Percentiles rank a stretch among this genome's conserved stretches.
Conservation (phyloP, 2,113 vertebrate genomes). For the Apeltes quadracus region DNA sequence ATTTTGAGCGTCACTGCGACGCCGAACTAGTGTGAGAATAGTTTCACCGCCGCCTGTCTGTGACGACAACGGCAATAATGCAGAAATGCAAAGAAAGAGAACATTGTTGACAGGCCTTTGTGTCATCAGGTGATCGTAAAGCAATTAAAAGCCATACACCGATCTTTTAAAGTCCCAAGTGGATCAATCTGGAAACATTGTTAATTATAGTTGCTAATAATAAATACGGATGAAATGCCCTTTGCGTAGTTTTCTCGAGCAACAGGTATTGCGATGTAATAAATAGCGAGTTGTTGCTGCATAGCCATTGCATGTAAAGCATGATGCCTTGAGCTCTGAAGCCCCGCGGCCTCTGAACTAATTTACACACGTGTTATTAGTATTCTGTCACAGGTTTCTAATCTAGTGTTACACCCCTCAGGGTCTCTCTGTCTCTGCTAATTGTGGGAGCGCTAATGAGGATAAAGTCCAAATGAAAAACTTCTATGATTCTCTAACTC, state of each 20-base stretch:
- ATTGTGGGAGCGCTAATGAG: constrained; percentile 31
- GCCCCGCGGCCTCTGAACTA: constrained; percentile 11
- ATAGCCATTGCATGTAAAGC: neutral
- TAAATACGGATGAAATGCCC: constrained; percentile 3
- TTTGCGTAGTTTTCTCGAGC: neutral
- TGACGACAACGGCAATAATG: neutral
- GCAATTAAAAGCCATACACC: neutral
- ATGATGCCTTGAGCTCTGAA: neutral
- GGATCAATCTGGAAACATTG: neutral
- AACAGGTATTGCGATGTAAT: neutral
- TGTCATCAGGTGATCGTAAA: neutral
- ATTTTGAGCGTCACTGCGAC: neutral
- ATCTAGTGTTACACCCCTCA: constrained; percentile 21
- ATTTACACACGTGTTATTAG: constrained; percentile 39
- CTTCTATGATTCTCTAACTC: constrained; percentile 35
- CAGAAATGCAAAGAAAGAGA: neutral
- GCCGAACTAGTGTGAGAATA: neutral
- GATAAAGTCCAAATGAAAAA: constrained; percentile 23
- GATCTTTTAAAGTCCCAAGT: neutral
- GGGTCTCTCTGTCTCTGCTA: constrained; percentile 42
- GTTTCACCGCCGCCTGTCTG: neutral
- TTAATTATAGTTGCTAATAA: constrained; percentile 6
- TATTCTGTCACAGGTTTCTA: constrained; percentile 37
- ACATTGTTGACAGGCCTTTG: neutral
- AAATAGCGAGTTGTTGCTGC: neutral